Evolutionary conservation across 2,113 vertebrate genomes (phyloP).

Genomic region (Conger conger): DNA sequence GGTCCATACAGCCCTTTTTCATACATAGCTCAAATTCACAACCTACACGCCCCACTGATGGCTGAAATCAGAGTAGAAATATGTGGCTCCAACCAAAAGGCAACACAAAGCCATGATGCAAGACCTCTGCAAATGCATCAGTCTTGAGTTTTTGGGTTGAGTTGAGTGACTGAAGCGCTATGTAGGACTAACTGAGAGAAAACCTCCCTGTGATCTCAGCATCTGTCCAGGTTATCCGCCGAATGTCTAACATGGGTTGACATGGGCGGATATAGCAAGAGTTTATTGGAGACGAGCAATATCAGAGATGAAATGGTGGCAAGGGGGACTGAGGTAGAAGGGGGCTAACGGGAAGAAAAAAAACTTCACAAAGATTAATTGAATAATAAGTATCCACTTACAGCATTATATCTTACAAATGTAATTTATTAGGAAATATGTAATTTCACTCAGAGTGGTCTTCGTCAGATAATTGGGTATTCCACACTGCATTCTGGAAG

Average conservation of each 20-base stretch:
- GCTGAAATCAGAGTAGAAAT: background rate
- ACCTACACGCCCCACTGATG: too few relatives aligned
- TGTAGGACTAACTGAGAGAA: background rate
- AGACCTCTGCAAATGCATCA: slow-evolving; percentile 1
- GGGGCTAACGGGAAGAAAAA: background rate
- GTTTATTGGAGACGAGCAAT: background rate
- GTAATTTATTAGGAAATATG: background rate
- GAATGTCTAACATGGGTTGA: background rate
- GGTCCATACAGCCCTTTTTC: too few relatives aligned
- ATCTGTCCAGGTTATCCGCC: background rate
- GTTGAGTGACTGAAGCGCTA: background rate
- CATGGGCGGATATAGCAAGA: slow-evolving; percentile 1
- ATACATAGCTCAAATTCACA: too few relatives aligned
- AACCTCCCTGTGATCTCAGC: background rate
- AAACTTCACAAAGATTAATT: background rate
- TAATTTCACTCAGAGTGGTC: too few relatives aligned
- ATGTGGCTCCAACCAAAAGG: background rate
- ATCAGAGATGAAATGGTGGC: background rate
- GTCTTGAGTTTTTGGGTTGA: background rate
- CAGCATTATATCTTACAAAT: background rate
- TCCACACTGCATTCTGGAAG: background rate
- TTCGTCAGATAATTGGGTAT: background rate
- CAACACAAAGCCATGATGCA: background rate
- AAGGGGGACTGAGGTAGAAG: background rate
- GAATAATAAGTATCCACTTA: background rate